A percentile compares a stretch with the other conserved stretches of the same genome.
phyloP scores from a whole-genome alignment of 2,113 vertebrate species.

The Hypomesus transpacificus region DNA sequence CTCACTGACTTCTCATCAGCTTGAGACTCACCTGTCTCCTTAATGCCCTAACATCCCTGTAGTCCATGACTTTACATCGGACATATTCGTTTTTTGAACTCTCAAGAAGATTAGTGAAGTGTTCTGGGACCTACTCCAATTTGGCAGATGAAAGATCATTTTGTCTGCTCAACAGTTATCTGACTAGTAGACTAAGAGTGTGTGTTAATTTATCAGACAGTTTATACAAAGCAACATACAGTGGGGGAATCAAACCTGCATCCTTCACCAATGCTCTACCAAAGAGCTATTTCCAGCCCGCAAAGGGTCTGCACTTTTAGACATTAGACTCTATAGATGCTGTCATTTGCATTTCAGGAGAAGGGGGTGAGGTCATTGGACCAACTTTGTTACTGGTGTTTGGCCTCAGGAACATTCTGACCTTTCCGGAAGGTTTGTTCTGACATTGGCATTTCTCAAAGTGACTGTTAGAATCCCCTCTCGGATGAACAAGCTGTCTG shows the following conservation, averaged over 20 bases:
- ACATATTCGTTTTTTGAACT: background rate
- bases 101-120: background rate
- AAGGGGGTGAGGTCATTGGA: background rate
- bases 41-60: conserved; percentile 15
- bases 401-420: conserved; percentile 7
- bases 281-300: too few relatives aligned
- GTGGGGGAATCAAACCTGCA: too few relatives aligned
- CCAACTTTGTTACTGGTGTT: background rate
- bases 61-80: background rate
- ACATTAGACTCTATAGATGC: background rate
- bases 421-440: background rate
- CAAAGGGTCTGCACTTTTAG: too few relatives aligned
- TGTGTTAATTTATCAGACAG: too few relatives aligned
- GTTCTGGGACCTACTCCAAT: background rate
- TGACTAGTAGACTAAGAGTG: too few relatives aligned
- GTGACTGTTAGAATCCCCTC: conserved; percentile 13
- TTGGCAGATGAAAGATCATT: background rate
- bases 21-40: conserved; percentile 15
- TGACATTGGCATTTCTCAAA: conserved; percentile 16
- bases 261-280: too few relatives aligned
- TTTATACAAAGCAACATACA: too few relatives aligned
- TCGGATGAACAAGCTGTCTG: conserved; percentile 4
- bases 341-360: background rate
- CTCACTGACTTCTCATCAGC: conserved; percentile 16
- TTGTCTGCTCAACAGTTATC: too few relatives aligned